These are phyloP conservation scores for Rhinophrynus dorsalis DNA, from an alignment of 2,797 vertebrate species.

Conservation along the genomic window DNA sequence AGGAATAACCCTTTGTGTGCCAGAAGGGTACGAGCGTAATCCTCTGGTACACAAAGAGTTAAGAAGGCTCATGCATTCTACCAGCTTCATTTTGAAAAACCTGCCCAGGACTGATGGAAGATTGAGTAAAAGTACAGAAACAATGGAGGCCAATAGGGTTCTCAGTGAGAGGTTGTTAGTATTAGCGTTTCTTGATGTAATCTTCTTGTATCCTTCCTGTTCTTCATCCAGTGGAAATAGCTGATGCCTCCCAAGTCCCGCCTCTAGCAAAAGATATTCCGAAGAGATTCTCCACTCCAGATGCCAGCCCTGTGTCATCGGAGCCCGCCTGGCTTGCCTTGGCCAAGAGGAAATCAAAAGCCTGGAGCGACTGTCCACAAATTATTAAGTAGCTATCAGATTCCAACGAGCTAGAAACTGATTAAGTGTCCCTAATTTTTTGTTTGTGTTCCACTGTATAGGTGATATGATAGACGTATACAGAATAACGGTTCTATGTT, in stretches of 20 bases:
- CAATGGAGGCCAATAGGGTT: too few relatives aligned
- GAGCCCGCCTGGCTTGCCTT: conserved; percentile 97
- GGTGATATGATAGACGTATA: conserved; percentile 24
- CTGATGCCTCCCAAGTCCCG: conserved; percentile 80
- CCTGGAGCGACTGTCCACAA: conserved; percentile 98
- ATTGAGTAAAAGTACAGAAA: too few relatives aligned
- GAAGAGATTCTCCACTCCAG: conserved; percentile 90
- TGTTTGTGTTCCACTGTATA: conserved; percentile 39
- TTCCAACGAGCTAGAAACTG: not conserved
- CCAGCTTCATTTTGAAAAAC: too few relatives aligned
- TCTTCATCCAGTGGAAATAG: conserved; percentile 83
- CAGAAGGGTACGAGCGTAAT: too few relatives aligned
- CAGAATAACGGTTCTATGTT: conserved; percentile 9
- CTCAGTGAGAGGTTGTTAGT: too few relatives aligned
- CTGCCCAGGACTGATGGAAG: too few relatives aligned
- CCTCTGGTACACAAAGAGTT: too few relatives aligned
- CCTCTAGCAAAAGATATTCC: conserved; percentile 87
- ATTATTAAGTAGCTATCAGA: conserved; percentile 90
- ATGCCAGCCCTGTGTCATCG: conserved; percentile 86
- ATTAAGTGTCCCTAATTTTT: conserved; percentile 13
- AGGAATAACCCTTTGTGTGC: too few relatives aligned
- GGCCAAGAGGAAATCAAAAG: conserved; percentile 98
- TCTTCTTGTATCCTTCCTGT: not conserved
- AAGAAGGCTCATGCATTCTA: too few relatives aligned
- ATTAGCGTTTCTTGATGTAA: too few relatives aligned